Percentiles rank a stretch among this genome's conserved stretches.
Conservation (phyloP, 2,888 invertebrate species). For the Tinea semifulvella region DNA sequence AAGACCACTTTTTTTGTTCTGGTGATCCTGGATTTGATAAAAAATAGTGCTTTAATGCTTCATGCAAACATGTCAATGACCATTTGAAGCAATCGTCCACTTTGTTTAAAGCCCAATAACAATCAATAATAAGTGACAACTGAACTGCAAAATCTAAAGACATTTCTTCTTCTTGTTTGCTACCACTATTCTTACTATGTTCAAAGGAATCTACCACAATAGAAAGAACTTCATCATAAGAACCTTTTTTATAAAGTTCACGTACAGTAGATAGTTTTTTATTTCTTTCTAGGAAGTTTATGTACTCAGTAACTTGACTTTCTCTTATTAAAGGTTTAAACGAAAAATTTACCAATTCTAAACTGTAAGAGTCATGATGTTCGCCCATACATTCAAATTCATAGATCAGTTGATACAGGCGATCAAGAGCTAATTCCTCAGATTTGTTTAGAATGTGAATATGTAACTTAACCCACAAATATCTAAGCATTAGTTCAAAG, state of each 20-base stretch:
- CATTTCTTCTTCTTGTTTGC: slow-evolving; percentile 51
- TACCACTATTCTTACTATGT: slow-evolving; percentile 52
- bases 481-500: slow-evolving; percentile 42
- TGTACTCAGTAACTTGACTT: slow-evolving; percentile 37
- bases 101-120: slow-evolving; percentile 70
- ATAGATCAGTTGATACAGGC: slow-evolving; percentile 46
- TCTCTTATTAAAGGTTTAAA: slow-evolving; percentile 46
- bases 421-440: slow-evolving; percentile 50
- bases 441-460: slow-evolving; percentile 45
- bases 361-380: slow-evolving; percentile 34
- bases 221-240: slow-evolving; percentile 71
- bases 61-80: slow-evolving; percentile 80
- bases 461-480: slow-evolving; percentile 54
- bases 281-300: slow-evolving; percentile 56
- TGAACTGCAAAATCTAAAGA: slow-evolving; percentile 66
- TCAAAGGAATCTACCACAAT: slow-evolving; percentile 76
- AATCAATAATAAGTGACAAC: slow-evolving; percentile 70
- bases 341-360: slow-evolving; percentile 45
- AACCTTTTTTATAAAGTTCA: slow-evolving; percentile 70
- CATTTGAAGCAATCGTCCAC: slow-evolving; percentile 76
- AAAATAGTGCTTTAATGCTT: slow-evolving; percentile 73
- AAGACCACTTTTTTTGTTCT: slow-evolving; percentile 56
- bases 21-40: slow-evolving; percentile 45
- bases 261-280: slow-evolving; percentile 71
- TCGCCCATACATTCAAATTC: slow-evolving; percentile 58